Evolutionary conservation across 2,888 invertebrate species (phyloP).

Genomic region (Gnatocerus cornutus): DNA sequence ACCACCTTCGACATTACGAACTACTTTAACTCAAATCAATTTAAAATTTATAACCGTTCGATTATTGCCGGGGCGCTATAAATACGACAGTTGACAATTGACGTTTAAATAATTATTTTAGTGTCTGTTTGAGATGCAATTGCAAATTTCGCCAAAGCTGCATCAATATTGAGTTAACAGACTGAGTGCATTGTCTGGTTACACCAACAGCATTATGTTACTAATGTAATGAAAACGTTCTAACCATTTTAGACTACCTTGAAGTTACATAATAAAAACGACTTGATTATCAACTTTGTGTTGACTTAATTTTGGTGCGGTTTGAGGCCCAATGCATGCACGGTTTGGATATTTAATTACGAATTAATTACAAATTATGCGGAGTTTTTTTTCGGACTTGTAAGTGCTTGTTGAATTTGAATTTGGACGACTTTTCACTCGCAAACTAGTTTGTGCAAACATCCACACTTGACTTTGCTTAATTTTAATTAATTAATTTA

Average conservation of each 20-base stretch:
- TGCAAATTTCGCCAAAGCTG: background rate
- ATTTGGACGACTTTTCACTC: background rate
- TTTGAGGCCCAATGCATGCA: slow-evolving; percentile 6
- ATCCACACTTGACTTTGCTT: background rate
- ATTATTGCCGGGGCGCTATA: slow-evolving; percentile 5
- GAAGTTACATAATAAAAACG: slow-evolving; percentile 18
- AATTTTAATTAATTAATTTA: too few relatives aligned
- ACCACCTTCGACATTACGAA: slow-evolving; percentile 7
- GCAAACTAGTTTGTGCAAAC: slow-evolving; percentile 3
- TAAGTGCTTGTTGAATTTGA: background rate
- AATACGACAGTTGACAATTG: background rate
- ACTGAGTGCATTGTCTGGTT: background rate
- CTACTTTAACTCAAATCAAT: slow-evolving; percentile 10
- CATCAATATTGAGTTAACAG: slow-evolving; percentile 5
- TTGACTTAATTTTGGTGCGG: slow-evolving; percentile 8
- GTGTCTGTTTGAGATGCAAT: background rate
- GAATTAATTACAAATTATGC: background rate
- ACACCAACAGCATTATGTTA: background rate
- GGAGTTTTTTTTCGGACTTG: background rate
- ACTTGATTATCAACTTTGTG: slow-evolving; percentile 6
- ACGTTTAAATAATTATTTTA: background rate
- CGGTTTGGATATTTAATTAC: slow-evolving; percentile 4
- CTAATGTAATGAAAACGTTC: slow-evolving; percentile 1
- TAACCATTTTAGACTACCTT: slow-evolving; percentile 12
- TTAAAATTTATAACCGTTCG: slow-evolving; percentile 8